Percentiles rank a stretch among this genome's conserved stretches.
These are phyloP conservation scores for Prunella himalayana DNA, from an alignment of 2,113 vertebrate genomes.

Conservation along the genomic window DNA sequence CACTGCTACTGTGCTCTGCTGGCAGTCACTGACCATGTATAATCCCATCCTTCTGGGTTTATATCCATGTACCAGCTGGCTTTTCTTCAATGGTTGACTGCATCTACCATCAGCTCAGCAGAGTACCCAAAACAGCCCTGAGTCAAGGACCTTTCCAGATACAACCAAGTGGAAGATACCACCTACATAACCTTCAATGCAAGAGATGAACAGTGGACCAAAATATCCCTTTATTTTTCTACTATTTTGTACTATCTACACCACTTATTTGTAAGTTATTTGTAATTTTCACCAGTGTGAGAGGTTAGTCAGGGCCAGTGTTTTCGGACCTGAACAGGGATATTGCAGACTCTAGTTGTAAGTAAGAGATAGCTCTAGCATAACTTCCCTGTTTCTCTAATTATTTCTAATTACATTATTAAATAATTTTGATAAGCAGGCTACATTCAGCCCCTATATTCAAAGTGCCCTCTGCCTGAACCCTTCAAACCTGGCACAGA, in stretches of 20 bases:
- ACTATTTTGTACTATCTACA: neutral
- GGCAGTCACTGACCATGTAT: neutral
- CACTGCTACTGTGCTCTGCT: neutral
- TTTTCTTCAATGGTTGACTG: neutral
- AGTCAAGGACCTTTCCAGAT: neutral
- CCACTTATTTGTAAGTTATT: neutral
- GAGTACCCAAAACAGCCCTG: neutral
- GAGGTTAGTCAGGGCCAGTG: neutral
- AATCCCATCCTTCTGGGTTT: neutral
- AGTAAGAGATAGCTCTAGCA: neutral
- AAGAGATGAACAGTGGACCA: neutral
- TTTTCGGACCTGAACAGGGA: neutral
- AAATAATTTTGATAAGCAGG: neutral
- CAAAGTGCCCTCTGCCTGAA: slow-evolving; percentile 2
- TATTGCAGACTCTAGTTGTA: neutral
- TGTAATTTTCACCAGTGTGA: neutral
- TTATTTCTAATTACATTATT: neutral
- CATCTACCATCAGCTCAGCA: neutral
- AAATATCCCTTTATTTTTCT: neutral
- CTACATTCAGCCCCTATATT: neutral
- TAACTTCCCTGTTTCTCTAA: neutral
- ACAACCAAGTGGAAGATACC: neutral
- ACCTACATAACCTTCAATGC: neutral
- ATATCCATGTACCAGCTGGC: neutral
- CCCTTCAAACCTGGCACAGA: slow-evolving; percentile 41